Percentiles rank a stretch among this genome's conserved stretches.
phyloP scores from a whole-genome alignment of 2,888 invertebrate species.

The Metacarcinus magister region DNA sequence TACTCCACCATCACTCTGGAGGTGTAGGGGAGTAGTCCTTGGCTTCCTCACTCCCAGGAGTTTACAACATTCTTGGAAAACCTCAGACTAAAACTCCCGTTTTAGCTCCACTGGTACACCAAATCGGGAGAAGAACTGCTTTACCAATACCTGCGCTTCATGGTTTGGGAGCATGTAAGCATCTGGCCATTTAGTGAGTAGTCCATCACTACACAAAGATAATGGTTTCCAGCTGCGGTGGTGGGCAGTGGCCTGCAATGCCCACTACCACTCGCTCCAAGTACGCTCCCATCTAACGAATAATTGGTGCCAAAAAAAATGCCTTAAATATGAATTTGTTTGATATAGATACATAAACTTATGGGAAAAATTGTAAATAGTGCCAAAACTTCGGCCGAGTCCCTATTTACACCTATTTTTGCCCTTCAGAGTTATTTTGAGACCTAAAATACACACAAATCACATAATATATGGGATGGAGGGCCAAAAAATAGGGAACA shows the following conservation, averaged over 20 bases:
- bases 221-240: neutral
- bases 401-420: no score
- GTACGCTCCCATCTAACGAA: neutral
- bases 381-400: no score
- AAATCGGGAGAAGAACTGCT: neutral
- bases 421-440: no score
- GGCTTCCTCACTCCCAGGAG: neutral
- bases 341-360: no score
- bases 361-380: no score
- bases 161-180: neutral
- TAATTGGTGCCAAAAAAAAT: no score
- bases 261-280: slow-evolving; percentile 59
- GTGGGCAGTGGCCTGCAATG: slow-evolving; percentile 57
- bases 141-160: neutral
- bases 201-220: neutral
- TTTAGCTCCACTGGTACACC: neutral
- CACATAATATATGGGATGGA: no score
- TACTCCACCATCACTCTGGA: no score
- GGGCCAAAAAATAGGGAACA: no score
- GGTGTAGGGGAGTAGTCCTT: neutral
- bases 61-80: neutral
- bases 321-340: no score
- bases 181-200: slow-evolving; percentile 36
- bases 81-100: neutral
- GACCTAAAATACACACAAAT: no score